These are phyloP conservation scores for Leptobrachium ailaonicum DNA, from an alignment of 2,113 vertebrate genomes.

Conservation along the genomic window DNA sequence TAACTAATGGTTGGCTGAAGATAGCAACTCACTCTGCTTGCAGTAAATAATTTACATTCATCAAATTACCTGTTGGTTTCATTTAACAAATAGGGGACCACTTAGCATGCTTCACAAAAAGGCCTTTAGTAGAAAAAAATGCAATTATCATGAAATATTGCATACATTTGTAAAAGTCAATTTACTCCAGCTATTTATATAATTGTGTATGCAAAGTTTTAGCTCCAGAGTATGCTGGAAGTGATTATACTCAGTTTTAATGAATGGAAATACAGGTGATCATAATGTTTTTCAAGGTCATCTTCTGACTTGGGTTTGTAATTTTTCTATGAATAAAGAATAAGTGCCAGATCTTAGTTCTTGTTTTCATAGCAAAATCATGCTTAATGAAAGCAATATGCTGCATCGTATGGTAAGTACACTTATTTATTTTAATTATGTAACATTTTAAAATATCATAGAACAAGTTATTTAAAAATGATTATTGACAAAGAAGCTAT, in stretches of 20 bases:
- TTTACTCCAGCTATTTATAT: slow-evolving; percentile 34
- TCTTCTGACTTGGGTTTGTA: neutral
- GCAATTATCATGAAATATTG: slow-evolving; percentile 35
- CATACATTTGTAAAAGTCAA: slow-evolving; percentile 43
- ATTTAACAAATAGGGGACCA: slow-evolving; percentile 23
- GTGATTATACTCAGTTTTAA: slow-evolving; percentile 3
- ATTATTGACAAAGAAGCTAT: no score
- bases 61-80: slow-evolving; percentile 25
- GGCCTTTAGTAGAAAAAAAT: slow-evolving; percentile 30
- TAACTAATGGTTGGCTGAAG: slow-evolving; percentile 17
- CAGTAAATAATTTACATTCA: slow-evolving; percentile 27
- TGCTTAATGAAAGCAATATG: neutral
- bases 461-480: no score
- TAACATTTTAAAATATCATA: no score
- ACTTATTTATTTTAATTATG: no score
- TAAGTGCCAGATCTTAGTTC: neutral
- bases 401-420: neutral
- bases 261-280: neutral
- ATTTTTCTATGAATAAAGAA: neutral
- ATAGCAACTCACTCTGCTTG: slow-evolving; percentile 14
- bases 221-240: slow-evolving; percentile 28
- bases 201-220: slow-evolving; percentile 30
- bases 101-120: slow-evolving; percentile 22
- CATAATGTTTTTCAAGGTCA: slow-evolving; percentile 30
- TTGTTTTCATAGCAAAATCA: neutral